Evolutionary conservation across 2,113 vertebrate species (phyloP).

Genomic region (Pluvialis apricaria): DNA sequence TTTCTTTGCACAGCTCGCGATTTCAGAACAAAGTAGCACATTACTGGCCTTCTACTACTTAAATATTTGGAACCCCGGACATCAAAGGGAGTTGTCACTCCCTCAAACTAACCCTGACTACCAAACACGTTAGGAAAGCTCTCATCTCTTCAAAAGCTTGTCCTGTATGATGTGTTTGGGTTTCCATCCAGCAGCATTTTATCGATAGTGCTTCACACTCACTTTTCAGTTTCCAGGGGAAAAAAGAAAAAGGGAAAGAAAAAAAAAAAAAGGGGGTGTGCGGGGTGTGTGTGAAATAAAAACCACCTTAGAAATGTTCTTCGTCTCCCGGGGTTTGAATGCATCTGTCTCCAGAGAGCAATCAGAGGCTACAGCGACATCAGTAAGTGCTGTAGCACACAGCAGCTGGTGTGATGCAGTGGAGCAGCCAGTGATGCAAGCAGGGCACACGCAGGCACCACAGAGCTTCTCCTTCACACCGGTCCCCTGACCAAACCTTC

Average conservation of each 20-base stretch:
- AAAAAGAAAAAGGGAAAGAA: no score
- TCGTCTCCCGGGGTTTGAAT: background rate
- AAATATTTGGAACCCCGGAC: background rate
- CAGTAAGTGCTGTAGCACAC: background rate
- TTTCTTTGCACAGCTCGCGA: background rate
- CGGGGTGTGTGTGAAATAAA: no score
- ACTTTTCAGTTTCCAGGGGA: background rate
- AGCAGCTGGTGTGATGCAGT: background rate
- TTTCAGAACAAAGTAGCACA: background rate
- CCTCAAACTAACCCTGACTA: background rate
- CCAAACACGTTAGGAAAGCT: background rate
- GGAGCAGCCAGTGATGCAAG: accelerated
- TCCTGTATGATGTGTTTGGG: background rate
- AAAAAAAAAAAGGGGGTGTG: no score
- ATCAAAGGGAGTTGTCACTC: background rate
- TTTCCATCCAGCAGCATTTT: background rate
- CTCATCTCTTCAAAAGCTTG: background rate
- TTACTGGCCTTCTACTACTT: background rate
- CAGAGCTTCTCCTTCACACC: no score
- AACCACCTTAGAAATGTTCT: background rate
- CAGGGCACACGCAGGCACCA: no score
- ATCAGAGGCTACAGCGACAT: background rate
- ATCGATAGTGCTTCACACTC: background rate
- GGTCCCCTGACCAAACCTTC: background rate
- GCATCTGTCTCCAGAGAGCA: background rate